Base-by-base conservation (phyloP, 2,888 invertebrate genomes). In the Rhingia rostrata region DNA sequence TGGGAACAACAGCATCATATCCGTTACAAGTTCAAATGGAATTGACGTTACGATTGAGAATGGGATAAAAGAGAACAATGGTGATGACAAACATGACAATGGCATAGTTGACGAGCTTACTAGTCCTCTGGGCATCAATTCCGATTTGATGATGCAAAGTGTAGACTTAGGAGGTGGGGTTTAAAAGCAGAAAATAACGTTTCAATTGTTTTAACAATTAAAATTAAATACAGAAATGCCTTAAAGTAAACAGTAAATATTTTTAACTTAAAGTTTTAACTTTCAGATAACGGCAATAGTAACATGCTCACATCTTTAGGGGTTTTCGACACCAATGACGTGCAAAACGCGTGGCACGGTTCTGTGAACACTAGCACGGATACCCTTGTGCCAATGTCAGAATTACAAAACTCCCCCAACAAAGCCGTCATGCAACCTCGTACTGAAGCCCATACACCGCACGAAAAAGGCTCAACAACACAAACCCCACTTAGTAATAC, bases 291-390 rank as follows among this genome's bases (percentile, higher is more conserved):
- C 56, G 60, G 39, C 30, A 86, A 53, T 61, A 73, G 83, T 70
- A 84, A 85, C 30, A 70, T 86, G 41, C 63, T 79, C 14, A 79
- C 77, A 39, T 61, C 79, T 12, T 78, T 80, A 3, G 78, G 53
- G 14, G 51, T 66, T n/a, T 14, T 39, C 33, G 84, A 84, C 45
- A n/a, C 35, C 14, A 80, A 72, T 75, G 86, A 86, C 32, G 63
- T 86, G 41, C 87, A 88, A 64, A 88, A 86, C 67, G 77, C 87
- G 45, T 89, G 89, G 89, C 88, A 89, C 87, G 90, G 89, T 37
- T 89, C 89, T 14, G 87, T 91, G 54, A 92, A 93, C 87, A 93
- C 93, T 41, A 93, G 93, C 88, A 93, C 93, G 49, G 93, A 93
- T 86, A 93, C 93, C 12, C 88, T 93, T 83, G 92, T 92, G 54